Evolutionary conservation across 1,140 invertebrate genomes (phyloP).

Genomic region (Mycetomoellerius zeteki): DNA sequence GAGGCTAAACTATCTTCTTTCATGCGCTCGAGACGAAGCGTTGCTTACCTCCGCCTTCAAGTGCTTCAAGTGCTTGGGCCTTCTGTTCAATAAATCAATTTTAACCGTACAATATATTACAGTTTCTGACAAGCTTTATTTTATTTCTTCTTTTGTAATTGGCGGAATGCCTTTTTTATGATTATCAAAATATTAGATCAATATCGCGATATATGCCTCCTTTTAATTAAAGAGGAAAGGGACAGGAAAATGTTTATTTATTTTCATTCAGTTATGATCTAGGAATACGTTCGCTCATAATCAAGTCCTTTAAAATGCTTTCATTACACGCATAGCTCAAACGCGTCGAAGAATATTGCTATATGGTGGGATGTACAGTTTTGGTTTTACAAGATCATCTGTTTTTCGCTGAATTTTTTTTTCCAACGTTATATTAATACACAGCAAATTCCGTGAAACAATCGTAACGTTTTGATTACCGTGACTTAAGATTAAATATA

Average conservation of each 20-base stretch:
- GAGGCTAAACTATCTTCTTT: conserved; percentile 47
- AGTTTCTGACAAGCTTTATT: conserved; percentile 47
- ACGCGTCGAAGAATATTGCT: conserved; percentile 36
- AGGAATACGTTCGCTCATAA: conserved; percentile 19
- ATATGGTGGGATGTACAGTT: conserved; percentile 42
- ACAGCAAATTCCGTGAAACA: not conserved
- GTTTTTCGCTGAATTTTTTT: conserved; percentile 11
- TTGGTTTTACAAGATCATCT: conserved; percentile 26
- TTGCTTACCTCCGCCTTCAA: conserved; percentile 43
- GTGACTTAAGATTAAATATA: conserved; percentile 59
- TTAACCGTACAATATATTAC: conserved; percentile 16
- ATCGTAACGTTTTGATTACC: conserved; percentile 34
- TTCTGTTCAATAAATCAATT: conserved; percentile 45
- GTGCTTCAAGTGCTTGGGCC: conserved; percentile 30
- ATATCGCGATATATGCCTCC: conserved; percentile 16
- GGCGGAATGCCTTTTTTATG: conserved; percentile 7
- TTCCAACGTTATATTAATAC: conserved; percentile 32
- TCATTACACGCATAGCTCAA: conserved; percentile 34
- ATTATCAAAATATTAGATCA: conserved; percentile 56
- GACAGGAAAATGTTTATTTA: conserved; percentile 43
- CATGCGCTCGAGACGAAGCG: conserved; percentile 27
- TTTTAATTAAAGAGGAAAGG: conserved; percentile 36
- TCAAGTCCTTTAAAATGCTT: conserved; percentile 25
- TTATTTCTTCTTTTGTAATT: conserved; percentile 28
- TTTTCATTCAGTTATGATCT: conserved; percentile 35